Percentiles rank a stretch among this genome's conserved stretches.
Conservation (phyloP, 2,113 vertebrate species). For the Esox niger region DNA sequence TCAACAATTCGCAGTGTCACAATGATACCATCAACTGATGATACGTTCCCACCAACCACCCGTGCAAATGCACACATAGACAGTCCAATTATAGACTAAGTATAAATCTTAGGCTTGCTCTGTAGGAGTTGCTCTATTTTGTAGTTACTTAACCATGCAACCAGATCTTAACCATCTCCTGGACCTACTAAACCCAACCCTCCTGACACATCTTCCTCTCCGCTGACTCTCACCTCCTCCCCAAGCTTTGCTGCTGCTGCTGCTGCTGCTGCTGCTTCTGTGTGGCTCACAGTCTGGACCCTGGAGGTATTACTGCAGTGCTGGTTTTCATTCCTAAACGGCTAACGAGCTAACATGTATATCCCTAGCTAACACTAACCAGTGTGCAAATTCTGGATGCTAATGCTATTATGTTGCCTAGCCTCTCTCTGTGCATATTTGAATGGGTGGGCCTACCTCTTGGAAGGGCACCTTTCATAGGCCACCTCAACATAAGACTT, state of each 20-base stretch:
- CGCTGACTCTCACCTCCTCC: constrained; percentile 11
- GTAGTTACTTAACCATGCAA: too few relatives aligned
- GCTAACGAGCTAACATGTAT: constrained; percentile 61
- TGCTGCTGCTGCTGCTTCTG: constrained; percentile 30
- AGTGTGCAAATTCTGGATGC: background rate
- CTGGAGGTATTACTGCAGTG: constrained; percentile 67
- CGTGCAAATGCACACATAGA: too few relatives aligned
- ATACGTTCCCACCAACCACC: too few relatives aligned
- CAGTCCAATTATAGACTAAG: too few relatives aligned
- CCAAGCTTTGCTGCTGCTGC: constrained; percentile 43
- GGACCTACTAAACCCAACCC: constrained; percentile 1
- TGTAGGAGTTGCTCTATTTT: too few relatives aligned
- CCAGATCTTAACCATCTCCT: too few relatives aligned
- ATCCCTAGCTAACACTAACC: constrained; percentile 52
- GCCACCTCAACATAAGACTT: too few relatives aligned
- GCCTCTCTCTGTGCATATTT: constrained; percentile 29
- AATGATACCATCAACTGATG: too few relatives aligned
- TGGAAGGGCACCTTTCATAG: too few relatives aligned
- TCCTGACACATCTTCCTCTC: constrained; percentile 18
- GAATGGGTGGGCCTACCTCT: too few relatives aligned
- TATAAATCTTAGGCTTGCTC: too few relatives aligned
- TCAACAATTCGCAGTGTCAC: too few relatives aligned
- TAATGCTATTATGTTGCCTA: background rate
- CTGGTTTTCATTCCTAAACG: constrained; percentile 77
- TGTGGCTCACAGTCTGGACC: constrained; percentile 56